These are phyloP conservation scores for Tineola bisselliella DNA, from an alignment of 2,888 invertebrate species.

Conservation along the genomic window DNA sequence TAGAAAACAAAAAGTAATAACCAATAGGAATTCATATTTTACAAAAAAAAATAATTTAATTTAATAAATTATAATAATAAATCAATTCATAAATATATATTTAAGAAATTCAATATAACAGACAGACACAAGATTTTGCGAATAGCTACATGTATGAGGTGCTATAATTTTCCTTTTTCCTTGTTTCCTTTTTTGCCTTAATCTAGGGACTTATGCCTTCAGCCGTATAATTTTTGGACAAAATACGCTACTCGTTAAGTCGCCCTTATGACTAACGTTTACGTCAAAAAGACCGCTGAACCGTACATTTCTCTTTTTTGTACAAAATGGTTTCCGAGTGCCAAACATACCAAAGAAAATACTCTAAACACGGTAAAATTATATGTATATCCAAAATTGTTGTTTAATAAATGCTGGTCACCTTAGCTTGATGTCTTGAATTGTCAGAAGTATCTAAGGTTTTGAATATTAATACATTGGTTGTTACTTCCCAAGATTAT, in stretches of 20 bases:
- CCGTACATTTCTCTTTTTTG: neutral
- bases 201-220: neutral
- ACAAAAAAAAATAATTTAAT: too few species aligned
- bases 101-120: too few species aligned
- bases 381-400: too few species aligned
- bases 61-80: too few species aligned
- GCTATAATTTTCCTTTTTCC: constrained; percentile 4
- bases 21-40: too few species aligned
- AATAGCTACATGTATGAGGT: neutral
- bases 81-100: too few species aligned
- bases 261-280: neutral
- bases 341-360: neutral
- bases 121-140: neutral
- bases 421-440: neutral
- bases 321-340: neutral
- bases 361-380: too few species aligned
- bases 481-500: neutral
- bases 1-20: too few species aligned
- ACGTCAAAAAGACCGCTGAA: constrained; percentile 10
- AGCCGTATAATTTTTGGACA: constrained; percentile 12
- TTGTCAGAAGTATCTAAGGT: neutral
- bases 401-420: neutral
- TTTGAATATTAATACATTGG: constrained; percentile 3
- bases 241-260: constrained; percentile 8
- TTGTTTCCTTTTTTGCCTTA: constrained; percentile 4